Base-by-base conservation (phyloP, 1,140 invertebrate genomes). In the Eueides isabella region DNA sequence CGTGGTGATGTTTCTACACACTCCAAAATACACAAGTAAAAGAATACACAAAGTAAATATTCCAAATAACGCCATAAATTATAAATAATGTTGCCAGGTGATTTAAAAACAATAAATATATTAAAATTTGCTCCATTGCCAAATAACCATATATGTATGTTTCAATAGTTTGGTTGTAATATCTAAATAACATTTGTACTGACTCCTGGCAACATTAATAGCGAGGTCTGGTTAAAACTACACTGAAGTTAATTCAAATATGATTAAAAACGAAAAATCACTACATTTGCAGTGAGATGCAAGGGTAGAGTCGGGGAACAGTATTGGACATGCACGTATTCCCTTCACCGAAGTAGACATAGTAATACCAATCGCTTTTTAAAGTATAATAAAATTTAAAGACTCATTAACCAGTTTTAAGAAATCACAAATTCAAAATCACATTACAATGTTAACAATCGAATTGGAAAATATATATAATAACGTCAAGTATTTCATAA, bases 11-110 rank as follows among this genome's bases (percentile, higher is more conserved):
- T 77, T 70, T 80, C 88, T 89, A 89, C 82, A 82, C 85, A 91
- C 87, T 89, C 87, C 77, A 84, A 83, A 85, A 77, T 75, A 87
- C 79, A 89, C 77, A 81, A 80, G 75, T 86, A 80, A 86, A 85
- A 80, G 77, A 79, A 79, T 78, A 80, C 74, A 82, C 75, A 82
- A 82, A 72, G 72, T 63, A 73, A 23, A 76, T 66, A 68, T 55
- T 76, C 73, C n/a, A 48, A 19, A 76, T 70, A 68, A 72, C 75
- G 61, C 31, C 61, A 76, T 12, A 61, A n/a, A 35, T 61, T 48
- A 9, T 44, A 48, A n/a, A 16, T 67, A 67, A n/a, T 48, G 26
- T n/a, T 44, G 66, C 29, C 66, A 48, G 38, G 38, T 61, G 16
- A 61, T 26, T n/a, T 14, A 14, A 1, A 12, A 44, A 61, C 23